Conservation (phyloP, 2,113 vertebrate genomes). For the Paramisgurnus dabryanus region DNA sequence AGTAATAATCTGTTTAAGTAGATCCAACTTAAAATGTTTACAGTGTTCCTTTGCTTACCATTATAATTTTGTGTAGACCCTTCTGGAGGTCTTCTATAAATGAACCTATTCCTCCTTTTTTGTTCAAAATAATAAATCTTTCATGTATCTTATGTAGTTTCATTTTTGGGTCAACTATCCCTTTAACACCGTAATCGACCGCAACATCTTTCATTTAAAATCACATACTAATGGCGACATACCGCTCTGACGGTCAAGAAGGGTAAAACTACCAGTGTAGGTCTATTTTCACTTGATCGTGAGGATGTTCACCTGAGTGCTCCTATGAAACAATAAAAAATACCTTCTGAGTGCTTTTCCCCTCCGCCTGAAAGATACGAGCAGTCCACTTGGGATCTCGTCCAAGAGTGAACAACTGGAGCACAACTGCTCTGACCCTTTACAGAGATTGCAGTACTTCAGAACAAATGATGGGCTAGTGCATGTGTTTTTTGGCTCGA, state of each 20-base stretch:
- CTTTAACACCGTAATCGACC: no score
- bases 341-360: not conserved
- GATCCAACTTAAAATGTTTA: no score
- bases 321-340: not conserved
- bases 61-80: no score
- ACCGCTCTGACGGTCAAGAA: not conserved
- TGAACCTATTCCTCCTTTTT: no score
- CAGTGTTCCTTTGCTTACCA: no score
- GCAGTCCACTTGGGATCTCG: not conserved
- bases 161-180: no score
- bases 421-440: conserved; percentile 21
- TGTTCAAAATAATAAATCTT: no score
- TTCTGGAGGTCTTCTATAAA: no score
- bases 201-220: no score
- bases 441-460: conserved; percentile 25
- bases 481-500: not conserved
- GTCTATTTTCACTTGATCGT: conserved; percentile 9
- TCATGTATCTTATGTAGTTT: no score
- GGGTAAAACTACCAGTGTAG: not conserved
- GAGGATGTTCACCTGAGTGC: not conserved
- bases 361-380: not conserved
- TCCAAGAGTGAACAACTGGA: conserved; percentile 25
- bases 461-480: conserved; percentile 32
- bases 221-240: not conserved
- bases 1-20: no score